Base-by-base conservation (phyloP, 2,113 vertebrate genomes). In the Hippotragus niger region DNA sequence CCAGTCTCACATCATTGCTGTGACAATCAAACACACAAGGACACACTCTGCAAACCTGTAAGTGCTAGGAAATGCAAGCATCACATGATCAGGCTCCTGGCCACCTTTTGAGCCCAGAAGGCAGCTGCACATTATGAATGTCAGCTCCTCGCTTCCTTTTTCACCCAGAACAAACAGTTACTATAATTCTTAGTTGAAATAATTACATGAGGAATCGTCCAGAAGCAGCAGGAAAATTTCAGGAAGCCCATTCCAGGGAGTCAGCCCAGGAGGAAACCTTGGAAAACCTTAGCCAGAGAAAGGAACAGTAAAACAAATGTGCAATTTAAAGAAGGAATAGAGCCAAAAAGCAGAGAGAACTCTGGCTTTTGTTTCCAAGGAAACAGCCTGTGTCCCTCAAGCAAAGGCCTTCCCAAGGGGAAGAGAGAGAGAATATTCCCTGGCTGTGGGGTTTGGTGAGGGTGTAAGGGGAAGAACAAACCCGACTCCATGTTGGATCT, bases 191-290 rank as follows among this genome's bases (percentile, higher is more conserved):
- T 95, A 36, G 27, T 57, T 60, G n/a, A 21, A 88, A 97, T 93
- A 96, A 84, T 78, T 81, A 96, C 53, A 81, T 40, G 57, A 40
- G 36, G 40, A 90, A 96, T 33, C 19, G 4, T 87, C 76, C 50
- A 80, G 52, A 95, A 88, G 78, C 97, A 97, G 97, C 88, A 93
- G 76, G 90, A 94, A 95, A 86, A 81, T 58, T 93, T 97, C 96
- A 94, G 67, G 71, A 80, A 50, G 29, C 50, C 17, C 47, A 31
- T 90, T 84, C 17, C 52, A 40, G 53, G 58, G 52, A 90, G 58
- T 88, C 84, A 93, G 36, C 58, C 52, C 67, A 95, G 47, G 53
- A 94, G 76, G 58, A 23, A 96, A 92, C 93, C 67, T 91, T 93
- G 89, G 91, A 97, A 95, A 97, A 95, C 62, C 78, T 45, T 78